Conservation (phyloP, 2,888 invertebrate species). For the Ischnus inquisitorius region DNA sequence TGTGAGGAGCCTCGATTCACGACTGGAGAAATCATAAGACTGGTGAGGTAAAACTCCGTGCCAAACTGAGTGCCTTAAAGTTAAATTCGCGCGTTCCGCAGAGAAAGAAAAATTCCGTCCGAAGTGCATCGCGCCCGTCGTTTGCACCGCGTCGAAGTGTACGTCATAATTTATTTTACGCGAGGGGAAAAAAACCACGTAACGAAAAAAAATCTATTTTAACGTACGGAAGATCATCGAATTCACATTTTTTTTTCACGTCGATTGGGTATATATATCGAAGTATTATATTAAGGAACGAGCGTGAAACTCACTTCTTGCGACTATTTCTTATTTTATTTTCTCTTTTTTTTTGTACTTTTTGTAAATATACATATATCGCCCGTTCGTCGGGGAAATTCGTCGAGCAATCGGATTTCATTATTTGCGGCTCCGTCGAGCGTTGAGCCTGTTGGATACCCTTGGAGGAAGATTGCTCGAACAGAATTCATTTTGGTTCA, state of each 20-base stretch:
- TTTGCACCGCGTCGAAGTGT: neutral
- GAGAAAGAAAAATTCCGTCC: constrained; percentile 3
- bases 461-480: constrained; percentile 51
- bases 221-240: neutral
- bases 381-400: constrained; percentile 12
- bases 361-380: constrained; percentile 41
- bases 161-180: constrained; percentile 19
- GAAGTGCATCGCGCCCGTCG: neutral
- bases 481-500: constrained; percentile 55
- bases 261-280: constrained; percentile 6
- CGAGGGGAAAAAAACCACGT: neutral
- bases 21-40: constrained; percentile 46
- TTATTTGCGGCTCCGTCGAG: constrained; percentile 19
- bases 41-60: constrained; percentile 11
- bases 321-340: neutral
- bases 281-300: constrained; percentile 28
- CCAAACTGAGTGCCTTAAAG: constrained; percentile 2
- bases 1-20: neutral
- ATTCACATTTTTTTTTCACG: neutral
- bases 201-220: too few species aligned
- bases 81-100: neutral
- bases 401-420: constrained; percentile 17
- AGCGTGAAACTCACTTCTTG: constrained; percentile 4
- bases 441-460: constrained; percentile 22
- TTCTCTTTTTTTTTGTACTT: constrained; percentile 9